phyloP scores from a whole-genome alignment of 2,888 invertebrate species.

The Eumacrocentrus americanus region DNA sequence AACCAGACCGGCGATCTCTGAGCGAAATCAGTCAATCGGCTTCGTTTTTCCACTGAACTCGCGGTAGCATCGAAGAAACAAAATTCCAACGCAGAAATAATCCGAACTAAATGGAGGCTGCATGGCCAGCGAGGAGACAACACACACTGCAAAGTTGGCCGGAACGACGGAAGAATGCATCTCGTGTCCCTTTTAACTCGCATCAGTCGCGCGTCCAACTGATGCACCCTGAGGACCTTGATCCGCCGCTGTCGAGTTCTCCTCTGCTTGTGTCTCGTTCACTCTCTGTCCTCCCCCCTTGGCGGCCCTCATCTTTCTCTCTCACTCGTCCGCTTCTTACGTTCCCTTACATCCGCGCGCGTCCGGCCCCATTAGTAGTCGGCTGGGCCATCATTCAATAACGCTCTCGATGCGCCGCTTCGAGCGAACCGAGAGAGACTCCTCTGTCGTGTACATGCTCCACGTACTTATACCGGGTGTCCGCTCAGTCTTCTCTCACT shows the following conservation, averaged over 20 bases:
- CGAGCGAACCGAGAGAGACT: conserved; percentile 30
- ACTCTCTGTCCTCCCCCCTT: too few relatives aligned
- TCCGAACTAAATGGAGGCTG: conserved; percentile 22
- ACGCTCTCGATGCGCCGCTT: conserved; percentile 52
- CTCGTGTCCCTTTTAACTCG: conserved; percentile 38
- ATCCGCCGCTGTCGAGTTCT: conserved; percentile 46
- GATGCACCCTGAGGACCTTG: conserved; percentile 46
- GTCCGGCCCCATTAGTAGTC: conserved; percentile 61
- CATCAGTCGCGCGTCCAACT: conserved; percentile 35
- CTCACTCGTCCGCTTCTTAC: conserved; percentile 44
- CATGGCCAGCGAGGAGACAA: conserved; percentile 12
- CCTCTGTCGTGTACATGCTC: conserved; percentile 30
- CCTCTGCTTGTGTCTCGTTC: conserved; percentile 7
- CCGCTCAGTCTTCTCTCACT: too few relatives aligned
- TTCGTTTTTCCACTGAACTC: conserved; percentile 1
- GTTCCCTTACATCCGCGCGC: conserved; percentile 53
- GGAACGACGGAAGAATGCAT: conserved; percentile 53
- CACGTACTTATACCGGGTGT: conserved; percentile 39
- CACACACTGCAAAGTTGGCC: conserved; percentile 36
- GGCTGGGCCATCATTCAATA: conserved; percentile 61
- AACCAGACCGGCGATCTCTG: not conserved
- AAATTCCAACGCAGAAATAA: conserved; percentile 23
- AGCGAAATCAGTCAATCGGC: conserved; percentile 1
- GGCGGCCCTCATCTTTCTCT: conserved; percentile 17
- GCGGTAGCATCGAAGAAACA: not conserved